phyloP scores from a whole-genome alignment of 2,888 invertebrate genomes.

The Ctena decussata region DNA sequence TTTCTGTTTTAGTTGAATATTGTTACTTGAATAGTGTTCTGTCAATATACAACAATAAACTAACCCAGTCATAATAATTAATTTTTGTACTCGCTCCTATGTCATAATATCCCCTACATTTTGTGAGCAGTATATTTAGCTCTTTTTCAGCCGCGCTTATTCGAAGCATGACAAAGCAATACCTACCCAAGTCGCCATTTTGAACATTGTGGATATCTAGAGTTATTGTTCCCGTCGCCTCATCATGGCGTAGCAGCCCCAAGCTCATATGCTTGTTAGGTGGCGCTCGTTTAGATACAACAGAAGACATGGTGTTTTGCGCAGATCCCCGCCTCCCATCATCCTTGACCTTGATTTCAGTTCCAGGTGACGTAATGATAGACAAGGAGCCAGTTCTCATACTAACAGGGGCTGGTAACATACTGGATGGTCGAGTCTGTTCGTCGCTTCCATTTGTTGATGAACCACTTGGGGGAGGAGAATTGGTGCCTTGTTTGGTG shows the following conservation, averaged over 20 bases:
- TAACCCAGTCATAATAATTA: too few species aligned
- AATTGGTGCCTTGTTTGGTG: conserved; percentile 46
- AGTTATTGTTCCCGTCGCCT: conserved; percentile 67
- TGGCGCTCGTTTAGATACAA: conserved; percentile 48
- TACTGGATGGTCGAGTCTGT: conserved; percentile 60
- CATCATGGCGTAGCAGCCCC: conserved; percentile 68
- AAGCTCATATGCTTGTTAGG: conserved; percentile 62
- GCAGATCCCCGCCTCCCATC: conserved; percentile 50
- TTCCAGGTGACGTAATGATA: conserved; percentile 54
- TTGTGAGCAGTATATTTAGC: too few species aligned
- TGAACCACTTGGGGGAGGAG: conserved; percentile 57
- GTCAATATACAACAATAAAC: too few species aligned
- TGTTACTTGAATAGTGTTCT: too few species aligned
- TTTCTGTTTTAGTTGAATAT: too few species aligned
- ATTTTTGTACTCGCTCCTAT: too few species aligned
- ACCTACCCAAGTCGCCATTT: conserved; percentile 70
- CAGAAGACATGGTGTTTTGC: conserved; percentile 52
- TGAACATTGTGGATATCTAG: conserved; percentile 66
- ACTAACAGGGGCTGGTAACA: conserved; percentile 42
- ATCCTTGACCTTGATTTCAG: background rate
- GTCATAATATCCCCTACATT: too few species aligned
- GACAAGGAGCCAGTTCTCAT: conserved; percentile 58
- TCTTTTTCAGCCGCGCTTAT: too few species aligned
- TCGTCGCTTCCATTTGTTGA: conserved; percentile 68
- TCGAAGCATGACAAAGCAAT: too few species aligned